These are phyloP conservation scores for Poeciliopsis turrubarensis DNA, from an alignment of 2,113 vertebrate species.

Conservation along the genomic window DNA sequence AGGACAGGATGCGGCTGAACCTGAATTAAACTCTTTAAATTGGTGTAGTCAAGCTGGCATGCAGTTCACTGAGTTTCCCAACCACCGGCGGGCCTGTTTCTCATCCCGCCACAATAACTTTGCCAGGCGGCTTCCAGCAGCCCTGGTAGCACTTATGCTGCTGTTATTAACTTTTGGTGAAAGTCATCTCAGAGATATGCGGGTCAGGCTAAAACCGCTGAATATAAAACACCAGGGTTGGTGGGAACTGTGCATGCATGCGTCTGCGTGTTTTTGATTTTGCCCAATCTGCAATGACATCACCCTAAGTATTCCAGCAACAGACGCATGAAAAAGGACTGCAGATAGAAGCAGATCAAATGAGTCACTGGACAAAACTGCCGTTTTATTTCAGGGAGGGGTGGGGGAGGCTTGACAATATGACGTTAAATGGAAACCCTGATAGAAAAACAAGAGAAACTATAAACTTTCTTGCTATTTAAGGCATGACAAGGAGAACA, in stretches of 20 bases:
- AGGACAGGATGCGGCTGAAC: slow-evolving; percentile 36
- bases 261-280: slow-evolving; percentile 34
- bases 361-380: slow-evolving; percentile 16
- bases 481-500: slow-evolving; percentile 46
- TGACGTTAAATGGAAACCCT: slow-evolving; percentile 42
- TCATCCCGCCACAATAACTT: slow-evolving; percentile 69
- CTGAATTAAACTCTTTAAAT: slow-evolving; percentile 67
- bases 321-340: slow-evolving; percentile 8
- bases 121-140: slow-evolving; percentile 70
- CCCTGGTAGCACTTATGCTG: slow-evolving; percentile 64
- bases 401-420: slow-evolving; percentile 1
- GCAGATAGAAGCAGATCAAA: slow-evolving; percentile 25
- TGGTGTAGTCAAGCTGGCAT: slow-evolving; percentile 64
- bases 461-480: slow-evolving; percentile 22
- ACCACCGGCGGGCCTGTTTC: slow-evolving; percentile 67
- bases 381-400: not conserved
- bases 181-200: slow-evolving; percentile 75
- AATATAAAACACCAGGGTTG: slow-evolving; percentile 56
- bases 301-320: slow-evolving; percentile 30
- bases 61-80: slow-evolving; percentile 69
- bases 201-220: slow-evolving; percentile 69
- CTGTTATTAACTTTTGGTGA: slow-evolving; percentile 72
- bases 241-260: slow-evolving; percentile 39
- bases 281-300: slow-evolving; percentile 56
- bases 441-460: slow-evolving; percentile 38